These are phyloP conservation scores for Acanthurus leucopareius DNA, from an alignment of 2,797 vertebrate species.

Conservation along the genomic window DNA sequence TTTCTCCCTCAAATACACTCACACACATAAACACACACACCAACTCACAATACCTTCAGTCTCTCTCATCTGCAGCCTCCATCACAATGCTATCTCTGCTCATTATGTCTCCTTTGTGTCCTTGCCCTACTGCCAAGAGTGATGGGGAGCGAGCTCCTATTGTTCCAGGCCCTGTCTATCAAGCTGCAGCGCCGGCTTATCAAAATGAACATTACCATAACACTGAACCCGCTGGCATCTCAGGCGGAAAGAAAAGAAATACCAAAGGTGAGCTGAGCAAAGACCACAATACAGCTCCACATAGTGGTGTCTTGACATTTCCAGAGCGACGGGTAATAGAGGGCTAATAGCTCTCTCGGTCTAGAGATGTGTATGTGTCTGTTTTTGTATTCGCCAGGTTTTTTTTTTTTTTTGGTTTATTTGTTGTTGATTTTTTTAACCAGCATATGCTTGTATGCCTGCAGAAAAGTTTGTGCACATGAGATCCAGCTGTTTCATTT, in stretches of 20 bases:
- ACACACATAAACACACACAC: slow-evolving; percentile 9
- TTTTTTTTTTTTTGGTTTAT: no score
- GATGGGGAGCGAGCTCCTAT: slow-evolving; percentile 59
- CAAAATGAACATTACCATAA: slow-evolving; percentile 82
- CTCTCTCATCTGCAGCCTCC: slow-evolving; percentile 54
- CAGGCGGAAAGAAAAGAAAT: slow-evolving; percentile 58
- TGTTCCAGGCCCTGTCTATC: slow-evolving; percentile 73
- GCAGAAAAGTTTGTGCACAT: slow-evolving; percentile 6
- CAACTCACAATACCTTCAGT: slow-evolving; percentile 43
- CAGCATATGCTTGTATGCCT: not conserved
- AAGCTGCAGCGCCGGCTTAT: slow-evolving; percentile 65
- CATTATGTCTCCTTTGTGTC: slow-evolving; percentile 80
- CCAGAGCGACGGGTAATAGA: slow-evolving; percentile 50
- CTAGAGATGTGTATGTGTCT: slow-evolving; percentile 17
- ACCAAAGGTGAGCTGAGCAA: slow-evolving; percentile 75
- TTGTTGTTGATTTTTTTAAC: slow-evolving; percentile 1
- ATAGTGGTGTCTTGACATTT: slow-evolving; percentile 77
- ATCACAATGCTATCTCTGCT: slow-evolving; percentile 76
- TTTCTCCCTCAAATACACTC: slow-evolving; percentile 21
- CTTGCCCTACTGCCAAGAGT: slow-evolving; percentile 64
- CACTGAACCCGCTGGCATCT: slow-evolving; percentile 67
- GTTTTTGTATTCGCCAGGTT: slow-evolving; percentile 1
- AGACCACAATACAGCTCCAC: slow-evolving; percentile 52
- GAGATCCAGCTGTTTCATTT: not conserved
- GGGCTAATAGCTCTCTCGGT: slow-evolving; percentile 60